These are phyloP conservation scores for Grantiella picta DNA, from an alignment of 2,113 vertebrate genomes.

Conservation along the genomic window DNA sequence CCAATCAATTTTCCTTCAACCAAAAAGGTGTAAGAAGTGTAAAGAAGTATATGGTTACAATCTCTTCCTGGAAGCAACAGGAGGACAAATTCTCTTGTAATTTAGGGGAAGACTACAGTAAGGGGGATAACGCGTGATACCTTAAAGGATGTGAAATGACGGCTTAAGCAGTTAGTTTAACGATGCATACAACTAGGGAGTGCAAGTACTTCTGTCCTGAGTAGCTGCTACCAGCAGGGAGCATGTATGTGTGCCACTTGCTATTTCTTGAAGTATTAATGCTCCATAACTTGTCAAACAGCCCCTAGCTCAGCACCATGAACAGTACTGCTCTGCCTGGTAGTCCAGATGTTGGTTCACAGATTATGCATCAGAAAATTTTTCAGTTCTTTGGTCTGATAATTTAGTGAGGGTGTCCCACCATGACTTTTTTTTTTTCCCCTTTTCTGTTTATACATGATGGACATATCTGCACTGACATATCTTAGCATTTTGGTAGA, in stretches of 20 bases:
- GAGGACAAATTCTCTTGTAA: not conserved
- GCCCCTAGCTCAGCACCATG: not conserved
- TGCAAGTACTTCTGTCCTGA: not conserved
- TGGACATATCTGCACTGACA: not conserved
- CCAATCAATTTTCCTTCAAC: not conserved
- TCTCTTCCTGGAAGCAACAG: not conserved
- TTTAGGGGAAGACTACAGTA: not conserved
- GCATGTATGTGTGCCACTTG: not conserved
- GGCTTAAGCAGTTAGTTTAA: not conserved
- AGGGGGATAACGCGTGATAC: rapidly evolving
- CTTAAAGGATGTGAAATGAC: not conserved
- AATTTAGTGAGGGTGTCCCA: not conserved
- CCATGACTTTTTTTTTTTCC: not conserved
- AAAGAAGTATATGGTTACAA: not conserved
- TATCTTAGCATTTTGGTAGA: not conserved
- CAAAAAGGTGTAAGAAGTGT: not conserved
- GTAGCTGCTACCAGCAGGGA: not conserved
- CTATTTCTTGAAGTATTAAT: not conserved
- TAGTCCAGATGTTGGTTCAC: not conserved
- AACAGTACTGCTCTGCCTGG: not conserved
- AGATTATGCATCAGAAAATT: not conserved
- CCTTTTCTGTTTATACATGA: not conserved
- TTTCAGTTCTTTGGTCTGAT: not conserved
- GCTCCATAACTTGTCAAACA: not conserved
- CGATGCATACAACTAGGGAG: not conserved